Percentiles rank a stretch among this genome's conserved stretches.
These are phyloP conservation scores for Polydrusus pterygomalis DNA, from an alignment of 2,888 invertebrate species.

Conservation along the genomic window DNA sequence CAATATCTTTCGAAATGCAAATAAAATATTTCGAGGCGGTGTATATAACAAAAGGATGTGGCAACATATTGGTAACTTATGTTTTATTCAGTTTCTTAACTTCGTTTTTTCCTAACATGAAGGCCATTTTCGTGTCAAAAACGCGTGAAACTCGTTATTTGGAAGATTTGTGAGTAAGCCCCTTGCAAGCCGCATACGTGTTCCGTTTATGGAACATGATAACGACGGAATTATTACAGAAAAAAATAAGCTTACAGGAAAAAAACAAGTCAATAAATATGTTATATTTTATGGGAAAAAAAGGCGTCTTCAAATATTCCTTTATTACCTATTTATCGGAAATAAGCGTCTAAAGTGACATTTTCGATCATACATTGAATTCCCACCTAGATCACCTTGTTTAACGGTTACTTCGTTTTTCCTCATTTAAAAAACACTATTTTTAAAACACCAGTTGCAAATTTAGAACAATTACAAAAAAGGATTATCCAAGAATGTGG, in stretches of 20 bases:
- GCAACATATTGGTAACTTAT: background rate
- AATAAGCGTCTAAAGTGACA: no score
- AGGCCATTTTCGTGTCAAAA: background rate
- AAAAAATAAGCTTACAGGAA: background rate
- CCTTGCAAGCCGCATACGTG: background rate
- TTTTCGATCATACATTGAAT: no score
- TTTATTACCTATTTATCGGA: no score
- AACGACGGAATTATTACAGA: background rate
- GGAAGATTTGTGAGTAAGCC: background rate
- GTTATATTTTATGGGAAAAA: no score
- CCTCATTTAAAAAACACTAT: no score
- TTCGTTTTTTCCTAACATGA: background rate
- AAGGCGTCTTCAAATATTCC: no score
- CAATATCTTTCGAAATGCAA: no score
- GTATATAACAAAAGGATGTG: background rate
- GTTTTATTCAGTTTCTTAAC: constrained; percentile 3
- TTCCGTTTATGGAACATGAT: background rate
- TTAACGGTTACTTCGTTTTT: no score
- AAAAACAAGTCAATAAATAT: background rate
- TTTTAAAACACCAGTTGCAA: no score
- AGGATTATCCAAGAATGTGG: no score
- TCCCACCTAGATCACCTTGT: no score
- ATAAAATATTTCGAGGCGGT: background rate
- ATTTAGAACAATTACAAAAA: no score
- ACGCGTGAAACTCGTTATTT: background rate